phyloP scores from a whole-genome alignment of 2,888 invertebrate species.

The Spisula subtruncata region DNA sequence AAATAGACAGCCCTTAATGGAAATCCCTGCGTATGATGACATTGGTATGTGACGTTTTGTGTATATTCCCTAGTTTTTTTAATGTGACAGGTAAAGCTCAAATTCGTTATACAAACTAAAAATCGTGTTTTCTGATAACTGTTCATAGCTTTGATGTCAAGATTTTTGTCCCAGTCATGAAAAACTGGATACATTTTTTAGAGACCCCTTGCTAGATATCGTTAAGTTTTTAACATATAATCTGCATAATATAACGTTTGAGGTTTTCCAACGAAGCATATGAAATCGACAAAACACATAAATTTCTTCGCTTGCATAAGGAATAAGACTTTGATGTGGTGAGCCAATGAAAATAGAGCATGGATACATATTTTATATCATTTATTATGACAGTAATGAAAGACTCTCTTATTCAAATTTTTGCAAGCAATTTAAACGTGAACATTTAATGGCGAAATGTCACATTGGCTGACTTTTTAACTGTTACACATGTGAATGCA shows the following conservation, averaged over 20 bases:
- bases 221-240: constrained; percentile 9
- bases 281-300: constrained; percentile 28
- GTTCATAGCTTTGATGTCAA: not conserved
- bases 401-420: constrained; percentile 31
- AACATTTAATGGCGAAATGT: constrained; percentile 28
- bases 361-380: constrained; percentile 45
- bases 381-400: constrained; percentile 50
- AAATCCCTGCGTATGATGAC: too few relatives aligned
- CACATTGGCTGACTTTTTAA: constrained; percentile 21
- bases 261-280: not conserved
- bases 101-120: too few relatives aligned
- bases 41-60: too few relatives aligned
- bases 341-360: constrained; percentile 5
- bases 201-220: not conserved
- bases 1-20: too few relatives aligned
- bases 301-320: constrained; percentile 34
- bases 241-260: constrained; percentile 19
- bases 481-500: not conserved
- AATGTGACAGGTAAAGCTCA: too few relatives aligned
- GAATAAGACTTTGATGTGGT: constrained; percentile 43
- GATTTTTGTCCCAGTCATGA: not conserved
- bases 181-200: not conserved
- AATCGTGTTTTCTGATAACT: not conserved
- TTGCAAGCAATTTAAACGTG: constrained; percentile 46
- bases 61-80: too few relatives aligned